Percentiles rank a stretch among this genome's conserved stretches.
phyloP scores from a whole-genome alignment of 2,888 invertebrate species.

The Eilema sororculum region DNA sequence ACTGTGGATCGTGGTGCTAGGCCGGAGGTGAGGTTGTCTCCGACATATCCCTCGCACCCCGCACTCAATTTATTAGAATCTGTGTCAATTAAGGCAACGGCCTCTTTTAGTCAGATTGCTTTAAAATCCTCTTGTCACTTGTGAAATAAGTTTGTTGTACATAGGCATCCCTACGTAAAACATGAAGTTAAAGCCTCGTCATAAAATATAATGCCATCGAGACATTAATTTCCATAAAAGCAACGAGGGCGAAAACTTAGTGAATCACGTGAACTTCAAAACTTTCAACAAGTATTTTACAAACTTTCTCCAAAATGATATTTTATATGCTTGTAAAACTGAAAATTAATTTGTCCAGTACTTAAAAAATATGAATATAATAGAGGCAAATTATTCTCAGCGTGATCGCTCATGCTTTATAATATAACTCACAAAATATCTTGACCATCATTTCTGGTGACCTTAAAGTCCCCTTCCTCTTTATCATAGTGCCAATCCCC shows the following conservation, averaged over 20 bases:
- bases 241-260: background rate
- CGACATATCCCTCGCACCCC: no score
- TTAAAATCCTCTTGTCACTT: background rate
- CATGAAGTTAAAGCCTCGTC: background rate
- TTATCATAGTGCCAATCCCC: background rate
- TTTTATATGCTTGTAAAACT: background rate
- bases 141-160: background rate
- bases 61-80: background rate
- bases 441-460: no score
- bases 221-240: conserved; percentile 4
- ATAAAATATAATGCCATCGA: conserved; percentile 2
- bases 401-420: background rate
- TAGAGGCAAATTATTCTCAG: no score
- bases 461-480: no score
- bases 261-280: conserved; percentile 4
- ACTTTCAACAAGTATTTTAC: background rate
- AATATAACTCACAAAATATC: background rate
- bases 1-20: no score
- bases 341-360: background rate
- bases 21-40: no score
- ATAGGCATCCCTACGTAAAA: background rate
- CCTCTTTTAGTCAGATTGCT: background rate
- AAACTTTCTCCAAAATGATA: background rate
- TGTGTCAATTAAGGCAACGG: background rate
- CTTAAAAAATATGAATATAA: background rate